phyloP scores from a whole-genome alignment of 1,140 invertebrate genomes.

The Euura lappo region DNA sequence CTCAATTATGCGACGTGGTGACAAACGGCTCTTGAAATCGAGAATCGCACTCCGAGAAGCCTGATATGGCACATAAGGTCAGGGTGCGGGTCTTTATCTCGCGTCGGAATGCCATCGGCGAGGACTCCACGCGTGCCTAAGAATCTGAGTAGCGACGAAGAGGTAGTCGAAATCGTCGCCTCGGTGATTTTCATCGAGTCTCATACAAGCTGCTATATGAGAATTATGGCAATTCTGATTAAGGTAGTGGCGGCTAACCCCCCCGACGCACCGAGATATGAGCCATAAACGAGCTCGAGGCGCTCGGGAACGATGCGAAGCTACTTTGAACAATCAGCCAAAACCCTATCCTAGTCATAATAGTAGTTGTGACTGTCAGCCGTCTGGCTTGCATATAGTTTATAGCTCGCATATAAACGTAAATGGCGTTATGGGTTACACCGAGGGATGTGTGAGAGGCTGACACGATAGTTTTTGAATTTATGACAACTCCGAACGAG shows the following conservation, averaged over 20 bases:
- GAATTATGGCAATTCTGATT: neutral
- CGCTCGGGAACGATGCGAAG: neutral
- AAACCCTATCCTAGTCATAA: neutral
- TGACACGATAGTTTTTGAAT: neutral
- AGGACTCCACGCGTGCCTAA: slow-evolving; percentile 24
- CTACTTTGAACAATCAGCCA: neutral
- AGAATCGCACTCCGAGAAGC: slow-evolving; percentile 25
- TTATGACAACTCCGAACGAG: neutral
- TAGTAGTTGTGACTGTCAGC: slow-evolving; percentile 6
- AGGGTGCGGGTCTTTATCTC: slow-evolving; percentile 49
- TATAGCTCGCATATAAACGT: neutral
- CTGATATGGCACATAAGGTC: slow-evolving; percentile 56
- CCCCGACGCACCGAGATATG: too few relatives aligned
- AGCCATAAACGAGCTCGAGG: too few relatives aligned
- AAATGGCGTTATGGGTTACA: neutral
- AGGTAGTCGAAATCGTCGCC: neutral
- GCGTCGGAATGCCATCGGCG: slow-evolving; percentile 54
- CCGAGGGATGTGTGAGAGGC: neutral
- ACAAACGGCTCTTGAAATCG: neutral
- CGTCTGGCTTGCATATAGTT: neutral
- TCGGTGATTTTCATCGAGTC: too few relatives aligned
- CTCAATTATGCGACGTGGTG: neutral
- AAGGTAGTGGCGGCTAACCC: too few relatives aligned
- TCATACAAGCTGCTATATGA: too few relatives aligned
- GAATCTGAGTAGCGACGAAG: neutral